A percentile compares a stretch with the other conserved stretches of the same genome.
phyloP scores from a whole-genome alignment of 2,888 invertebrate species.

The Cantharis flavilabris region DNA sequence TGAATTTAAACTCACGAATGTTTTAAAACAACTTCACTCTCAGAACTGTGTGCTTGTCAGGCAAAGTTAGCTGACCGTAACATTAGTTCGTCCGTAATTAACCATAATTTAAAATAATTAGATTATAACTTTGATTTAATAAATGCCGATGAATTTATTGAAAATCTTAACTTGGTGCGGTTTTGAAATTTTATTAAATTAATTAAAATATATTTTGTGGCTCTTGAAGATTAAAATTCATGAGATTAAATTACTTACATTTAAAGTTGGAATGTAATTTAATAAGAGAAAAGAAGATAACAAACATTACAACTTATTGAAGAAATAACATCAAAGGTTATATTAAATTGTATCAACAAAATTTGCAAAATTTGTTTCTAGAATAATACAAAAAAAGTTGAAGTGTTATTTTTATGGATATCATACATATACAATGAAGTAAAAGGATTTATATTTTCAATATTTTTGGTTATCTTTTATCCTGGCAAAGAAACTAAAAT shows the following conservation, averaged over 20 bases:
- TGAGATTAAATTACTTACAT: neutral
- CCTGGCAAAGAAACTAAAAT: neutral
- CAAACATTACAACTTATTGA: neutral
- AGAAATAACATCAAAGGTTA: conserved; percentile 2
- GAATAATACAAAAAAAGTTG: neutral
- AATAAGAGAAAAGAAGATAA: neutral
- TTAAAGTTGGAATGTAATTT: neutral
- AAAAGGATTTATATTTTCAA: conserved; percentile 1
- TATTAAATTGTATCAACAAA: neutral
- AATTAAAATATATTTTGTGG: neutral
- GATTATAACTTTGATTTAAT: too few species aligned
- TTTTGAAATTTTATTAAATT: neutral
- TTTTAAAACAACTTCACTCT: too few species aligned
- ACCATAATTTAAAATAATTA: too few species aligned
- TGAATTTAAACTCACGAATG: too few species aligned
- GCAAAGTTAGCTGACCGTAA: too few species aligned
- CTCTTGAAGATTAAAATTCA: neutral
- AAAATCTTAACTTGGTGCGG: too few species aligned
- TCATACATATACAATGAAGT: neutral
- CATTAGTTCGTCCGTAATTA: too few species aligned
- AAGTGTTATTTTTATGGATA: neutral
- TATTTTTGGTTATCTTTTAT: conserved; percentile 3
- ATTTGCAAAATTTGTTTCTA: neutral
- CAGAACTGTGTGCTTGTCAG: too few species aligned
- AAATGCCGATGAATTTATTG: too few species aligned